Evolutionary conservation across 1,140 invertebrate genomes (phyloP).

Genomic region (Chymomyza costata): DNA sequence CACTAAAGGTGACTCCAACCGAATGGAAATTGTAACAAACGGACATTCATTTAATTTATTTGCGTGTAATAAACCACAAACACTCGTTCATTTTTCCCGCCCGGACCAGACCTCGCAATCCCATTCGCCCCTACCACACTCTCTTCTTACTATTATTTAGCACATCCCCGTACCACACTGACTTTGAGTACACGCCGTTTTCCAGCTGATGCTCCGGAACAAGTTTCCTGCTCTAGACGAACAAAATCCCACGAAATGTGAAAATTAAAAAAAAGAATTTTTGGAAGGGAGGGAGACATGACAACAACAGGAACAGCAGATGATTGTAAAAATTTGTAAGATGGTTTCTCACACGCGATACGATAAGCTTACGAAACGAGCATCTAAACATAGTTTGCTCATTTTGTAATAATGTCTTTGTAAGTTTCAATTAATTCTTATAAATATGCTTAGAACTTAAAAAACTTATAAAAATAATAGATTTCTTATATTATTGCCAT

Average conservation of each 20-base stretch:
- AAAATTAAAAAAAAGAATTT: background rate
- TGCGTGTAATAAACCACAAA: constrained; percentile 72
- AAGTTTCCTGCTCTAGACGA: constrained; percentile 9
- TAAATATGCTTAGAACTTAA: too few species aligned
- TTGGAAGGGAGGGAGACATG: constrained; percentile 24
- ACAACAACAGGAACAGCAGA: constrained; percentile 57
- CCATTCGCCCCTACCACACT: background rate
- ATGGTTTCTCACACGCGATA: constrained; percentile 65
- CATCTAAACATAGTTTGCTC: too few species aligned
- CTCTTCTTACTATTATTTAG: constrained; percentile 6
- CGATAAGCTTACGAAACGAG: too few species aligned
- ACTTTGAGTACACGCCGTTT: constrained; percentile 23
- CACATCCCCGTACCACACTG: constrained; percentile 9
- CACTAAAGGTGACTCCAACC: constrained; percentile 2
- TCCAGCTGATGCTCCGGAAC: constrained; percentile 49
- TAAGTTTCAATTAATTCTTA: too few species aligned
- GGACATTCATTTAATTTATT: constrained; percentile 67
- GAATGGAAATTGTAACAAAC: constrained; percentile 51
- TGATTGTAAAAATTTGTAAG: constrained; percentile 71
- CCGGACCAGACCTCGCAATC: constrained; percentile 8
- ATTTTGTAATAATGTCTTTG: too few species aligned
- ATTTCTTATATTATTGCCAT: too few species aligned
- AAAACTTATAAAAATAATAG: too few species aligned
- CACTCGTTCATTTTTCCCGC: constrained; percentile 27
- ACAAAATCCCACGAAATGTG: constrained; percentile 22